Conservation (phyloP, 2,888 invertebrate genomes). For the Lithophane socia region DNA sequence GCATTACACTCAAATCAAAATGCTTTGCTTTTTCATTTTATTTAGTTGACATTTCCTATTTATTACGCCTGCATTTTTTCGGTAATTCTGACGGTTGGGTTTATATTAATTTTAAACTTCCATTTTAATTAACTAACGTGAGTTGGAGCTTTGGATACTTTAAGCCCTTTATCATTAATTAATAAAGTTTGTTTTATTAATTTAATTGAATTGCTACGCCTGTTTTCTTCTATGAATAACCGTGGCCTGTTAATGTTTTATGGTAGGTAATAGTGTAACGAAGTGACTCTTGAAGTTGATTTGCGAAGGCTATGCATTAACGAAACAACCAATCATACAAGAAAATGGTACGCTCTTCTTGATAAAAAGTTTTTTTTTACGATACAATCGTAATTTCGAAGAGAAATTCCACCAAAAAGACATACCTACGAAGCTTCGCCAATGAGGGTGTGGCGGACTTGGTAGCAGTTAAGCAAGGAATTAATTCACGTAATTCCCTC, state of each 20-base stretch:
- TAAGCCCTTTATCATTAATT: neutral
- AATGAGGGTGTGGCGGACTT: neutral
- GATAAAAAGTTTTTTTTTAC: neutral
- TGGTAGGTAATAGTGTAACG: conserved; percentile 28
- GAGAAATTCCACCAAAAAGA: neutral
- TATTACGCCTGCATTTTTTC: neutral
- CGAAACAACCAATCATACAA: conserved; percentile 1
- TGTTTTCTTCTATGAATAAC: conserved; percentile 8
- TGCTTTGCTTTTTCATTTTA: conserved; percentile 40
- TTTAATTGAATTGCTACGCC: conserved; percentile 11
- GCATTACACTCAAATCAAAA: conserved; percentile 38
- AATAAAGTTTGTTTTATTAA: neutral
- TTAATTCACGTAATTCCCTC: conserved; percentile 56
- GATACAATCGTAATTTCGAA: neutral
- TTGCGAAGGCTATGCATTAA: conserved; percentile 6
- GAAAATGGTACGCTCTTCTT: neutral
- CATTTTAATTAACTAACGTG: neutral
- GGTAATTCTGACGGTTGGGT: neutral
- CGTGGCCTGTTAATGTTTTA: conserved; percentile 16
- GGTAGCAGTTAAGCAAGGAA: conserved; percentile 18
- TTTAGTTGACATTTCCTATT: conserved; percentile 7
- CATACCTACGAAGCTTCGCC: neutral
- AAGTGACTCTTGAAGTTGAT: conserved; percentile 32
- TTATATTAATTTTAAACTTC: neutral
- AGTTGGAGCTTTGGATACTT: neutral